Evolutionary conservation across 2,797 vertebrate genomes (phyloP), one percentile per base, ranked within the genome.

Genomic region (Ciconia nigra): DNA sequence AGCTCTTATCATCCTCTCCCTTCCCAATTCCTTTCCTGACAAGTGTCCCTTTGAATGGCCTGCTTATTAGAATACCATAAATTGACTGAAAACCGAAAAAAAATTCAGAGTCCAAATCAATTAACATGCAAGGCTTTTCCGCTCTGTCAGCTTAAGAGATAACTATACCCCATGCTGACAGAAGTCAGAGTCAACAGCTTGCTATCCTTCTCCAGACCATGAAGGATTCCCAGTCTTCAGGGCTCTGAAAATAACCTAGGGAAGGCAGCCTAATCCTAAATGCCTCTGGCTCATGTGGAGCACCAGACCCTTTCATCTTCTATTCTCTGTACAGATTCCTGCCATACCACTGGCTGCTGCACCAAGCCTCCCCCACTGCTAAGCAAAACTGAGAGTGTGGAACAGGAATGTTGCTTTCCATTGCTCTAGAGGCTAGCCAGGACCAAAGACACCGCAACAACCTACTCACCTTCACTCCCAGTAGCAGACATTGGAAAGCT

Each of bases 241-340:
- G 89, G 41, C 81, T 93, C 84, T 86, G 74, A 95, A 96, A 90
- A 72, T 55, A 93, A 89, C 87, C 52, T 55, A 87, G 85, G 67
- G 80, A 94, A 97, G 59, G 73, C 87, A 96, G 88, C 67, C 91
- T 98, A 97, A 98, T 95, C 94, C 93, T 94, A 91, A 95, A 94
- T 89, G 93, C 96, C 96, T 96, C 90, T 10, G 54, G 91, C 90
- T 95, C 92, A 92, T 55, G 95, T 33, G 72, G 81, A 89, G 95
- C 83, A 90, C 87, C 13, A 2, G 51, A 81, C 79, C 51, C 93
- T 97, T 98, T 97, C 95, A 97, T 97, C 93, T 96, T 95, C 96
- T 95, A 26, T 90, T 93, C 96, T 94, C 85, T 89, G 67, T 15
- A 71, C 63, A 82, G 96, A 98, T 97, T 98, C 97, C 93, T 97